phyloP scores from a whole-genome alignment of 1,140 invertebrate species.

The Meloidogyne chitwoodi region DNA sequence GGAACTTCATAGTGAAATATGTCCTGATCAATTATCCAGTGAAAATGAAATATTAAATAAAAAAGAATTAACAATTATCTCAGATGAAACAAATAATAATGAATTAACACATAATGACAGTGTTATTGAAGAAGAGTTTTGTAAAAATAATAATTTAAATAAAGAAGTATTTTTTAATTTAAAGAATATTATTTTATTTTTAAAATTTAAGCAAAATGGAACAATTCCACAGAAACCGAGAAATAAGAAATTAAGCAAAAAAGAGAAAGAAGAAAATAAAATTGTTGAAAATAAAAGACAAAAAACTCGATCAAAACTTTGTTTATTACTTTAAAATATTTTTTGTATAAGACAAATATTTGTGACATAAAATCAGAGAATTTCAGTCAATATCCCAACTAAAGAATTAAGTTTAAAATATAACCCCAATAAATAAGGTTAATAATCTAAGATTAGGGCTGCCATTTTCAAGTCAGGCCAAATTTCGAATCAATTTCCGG shows the following conservation, averaged over 20 bases:
- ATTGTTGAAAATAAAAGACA: background rate
- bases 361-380: too few relatives aligned
- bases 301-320: background rate
- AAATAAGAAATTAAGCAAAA: background rate
- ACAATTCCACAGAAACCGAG: background rate
- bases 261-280: background rate
- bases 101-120: background rate
- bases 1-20: background rate
- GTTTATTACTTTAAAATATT: background rate
- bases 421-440: too few relatives aligned
- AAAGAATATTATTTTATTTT: background rate
- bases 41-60: background rate
- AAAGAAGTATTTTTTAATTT: background rate
- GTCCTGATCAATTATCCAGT: background rate
- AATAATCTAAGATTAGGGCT: too few relatives aligned
- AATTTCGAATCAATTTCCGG: too few relatives aligned
- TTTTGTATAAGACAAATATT: background rate
- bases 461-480: too few relatives aligned
- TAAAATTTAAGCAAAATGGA: background rate
- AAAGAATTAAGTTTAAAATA: too few relatives aligned
- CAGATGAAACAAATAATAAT: background rate
- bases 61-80: background rate
- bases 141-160: background rate
- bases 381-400: too few relatives aligned
- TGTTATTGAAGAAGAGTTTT: background rate